phyloP scores from a whole-genome alignment of 2,113 vertebrate genomes.

The Ovibos moschatus region DNA sequence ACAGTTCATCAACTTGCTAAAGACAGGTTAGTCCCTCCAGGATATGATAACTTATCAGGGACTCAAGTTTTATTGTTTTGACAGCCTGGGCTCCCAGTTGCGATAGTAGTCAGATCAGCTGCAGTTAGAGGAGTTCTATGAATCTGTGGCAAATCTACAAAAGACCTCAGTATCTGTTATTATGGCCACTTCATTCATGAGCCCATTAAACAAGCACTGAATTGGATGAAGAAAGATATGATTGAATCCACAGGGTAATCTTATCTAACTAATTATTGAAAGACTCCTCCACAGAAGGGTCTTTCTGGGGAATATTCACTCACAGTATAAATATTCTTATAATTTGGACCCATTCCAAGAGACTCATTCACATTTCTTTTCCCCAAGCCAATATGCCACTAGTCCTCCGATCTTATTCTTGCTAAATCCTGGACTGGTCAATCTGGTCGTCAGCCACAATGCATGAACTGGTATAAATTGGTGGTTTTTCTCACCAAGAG shows the following conservation, averaged over 20 bases:
- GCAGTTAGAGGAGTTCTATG: background rate
- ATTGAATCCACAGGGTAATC: background rate
- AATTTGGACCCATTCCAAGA: background rate
- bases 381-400: background rate
- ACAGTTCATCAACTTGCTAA: background rate
- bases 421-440: background rate
- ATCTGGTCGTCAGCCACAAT: background rate
- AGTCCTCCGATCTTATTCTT: background rate
- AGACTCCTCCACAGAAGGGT: background rate
- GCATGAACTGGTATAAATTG: background rate
- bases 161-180: background rate
- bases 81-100: background rate
- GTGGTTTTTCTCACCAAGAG: background rate
- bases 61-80: background rate
- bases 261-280: background rate
- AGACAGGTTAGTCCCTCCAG: background rate
- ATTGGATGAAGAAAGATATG: background rate
- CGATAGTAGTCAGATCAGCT: background rate
- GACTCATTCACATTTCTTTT: background rate
- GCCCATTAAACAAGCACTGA: background rate
- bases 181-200: background rate
- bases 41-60: background rate
- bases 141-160: background rate
- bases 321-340: background rate
- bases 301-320: background rate